Evolutionary conservation across 2,113 vertebrate species (phyloP).

Genomic region (Antechinus flavipes): DNA sequence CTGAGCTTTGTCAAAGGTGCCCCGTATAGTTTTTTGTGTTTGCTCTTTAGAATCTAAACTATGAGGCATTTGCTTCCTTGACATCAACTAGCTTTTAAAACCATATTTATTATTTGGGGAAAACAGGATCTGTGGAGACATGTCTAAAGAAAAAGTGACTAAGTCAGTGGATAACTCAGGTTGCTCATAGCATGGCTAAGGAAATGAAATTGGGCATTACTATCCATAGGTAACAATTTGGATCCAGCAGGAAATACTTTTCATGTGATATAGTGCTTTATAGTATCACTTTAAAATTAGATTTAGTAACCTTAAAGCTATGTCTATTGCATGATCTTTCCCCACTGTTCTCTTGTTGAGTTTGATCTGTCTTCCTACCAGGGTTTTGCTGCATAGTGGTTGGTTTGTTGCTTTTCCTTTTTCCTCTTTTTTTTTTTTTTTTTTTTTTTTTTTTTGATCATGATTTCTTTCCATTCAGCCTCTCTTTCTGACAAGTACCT

Average conservation of each 20-base stretch:
- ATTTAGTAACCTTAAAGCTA: constrained; percentile 32
- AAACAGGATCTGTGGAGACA: not conserved
- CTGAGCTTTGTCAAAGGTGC: constrained; percentile 69
- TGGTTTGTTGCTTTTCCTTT: constrained; percentile 40
- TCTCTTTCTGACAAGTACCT: constrained; percentile 5
- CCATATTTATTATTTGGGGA: constrained; percentile 66
- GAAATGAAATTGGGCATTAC: constrained; percentile 4
- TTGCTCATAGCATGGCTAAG: not conserved
- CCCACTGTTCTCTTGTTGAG: not conserved
- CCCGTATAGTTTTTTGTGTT: constrained; percentile 71
- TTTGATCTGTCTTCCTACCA: constrained; percentile 34
- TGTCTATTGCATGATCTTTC: not conserved
- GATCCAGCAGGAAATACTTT: constrained; percentile 56
- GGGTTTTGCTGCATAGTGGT: not conserved
- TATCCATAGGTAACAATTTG: constrained; percentile 70
- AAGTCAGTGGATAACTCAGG: not conserved
- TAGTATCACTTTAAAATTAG: not conserved
- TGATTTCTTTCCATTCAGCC: constrained; percentile 6
- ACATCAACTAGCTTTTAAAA: constrained; percentile 65
- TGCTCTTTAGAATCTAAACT: constrained; percentile 69
- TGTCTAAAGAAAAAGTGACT: not conserved
- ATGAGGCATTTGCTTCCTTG: constrained; percentile 73
- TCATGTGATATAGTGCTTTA: constrained; percentile 26
- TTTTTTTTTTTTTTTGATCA: constrained; percentile 21
- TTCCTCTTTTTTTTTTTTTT: constrained; percentile 41